A percentile compares a stretch with the other conserved stretches of the same genome.
Conservation (phyloP, 2,113 vertebrate species). For the Gobio gobio region DNA sequence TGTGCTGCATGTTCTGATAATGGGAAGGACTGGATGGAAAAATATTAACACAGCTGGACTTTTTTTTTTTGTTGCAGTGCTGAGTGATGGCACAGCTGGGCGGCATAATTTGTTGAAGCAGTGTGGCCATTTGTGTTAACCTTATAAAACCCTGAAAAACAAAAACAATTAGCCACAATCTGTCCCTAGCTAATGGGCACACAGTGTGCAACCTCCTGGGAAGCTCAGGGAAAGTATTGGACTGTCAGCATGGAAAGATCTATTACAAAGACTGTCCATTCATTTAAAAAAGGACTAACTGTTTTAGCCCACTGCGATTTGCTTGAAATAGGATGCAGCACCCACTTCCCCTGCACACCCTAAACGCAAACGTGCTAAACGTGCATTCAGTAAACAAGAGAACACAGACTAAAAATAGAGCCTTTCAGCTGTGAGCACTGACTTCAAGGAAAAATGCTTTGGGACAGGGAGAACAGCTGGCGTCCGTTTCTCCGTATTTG, state of each 20-base stretch:
- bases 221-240: slow-evolving; percentile 15
- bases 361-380: slow-evolving; percentile 26
- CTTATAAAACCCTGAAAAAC: not conserved
- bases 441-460: slow-evolving; percentile 6
- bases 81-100: not conserved
- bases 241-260: slow-evolving; percentile 25
- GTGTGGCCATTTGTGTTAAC: not conserved
- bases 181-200: slow-evolving; percentile 1
- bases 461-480: slow-evolving; percentile 10
- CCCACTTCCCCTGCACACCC: slow-evolving; percentile 3
- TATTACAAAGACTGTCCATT: slow-evolving; percentile 15
- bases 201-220: not conserved
- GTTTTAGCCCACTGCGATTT: not conserved
- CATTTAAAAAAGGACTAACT: slow-evolving; percentile 18
- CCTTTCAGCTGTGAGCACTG: not conserved
- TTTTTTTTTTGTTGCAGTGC: not conserved
- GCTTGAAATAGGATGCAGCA: slow-evolving; percentile 13
- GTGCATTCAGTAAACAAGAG: slow-evolving; percentile 9
- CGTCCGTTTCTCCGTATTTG: not conserved
- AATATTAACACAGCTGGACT: not conserved
- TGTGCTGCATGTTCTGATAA: slow-evolving; percentile 1
- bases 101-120: not conserved
- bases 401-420: slow-evolving; percentile 33
- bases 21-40: not conserved
- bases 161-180: slow-evolving; percentile 13